Conservation (phyloP, 2,113 vertebrate genomes). For the Gorsachius goisagi region DNA sequence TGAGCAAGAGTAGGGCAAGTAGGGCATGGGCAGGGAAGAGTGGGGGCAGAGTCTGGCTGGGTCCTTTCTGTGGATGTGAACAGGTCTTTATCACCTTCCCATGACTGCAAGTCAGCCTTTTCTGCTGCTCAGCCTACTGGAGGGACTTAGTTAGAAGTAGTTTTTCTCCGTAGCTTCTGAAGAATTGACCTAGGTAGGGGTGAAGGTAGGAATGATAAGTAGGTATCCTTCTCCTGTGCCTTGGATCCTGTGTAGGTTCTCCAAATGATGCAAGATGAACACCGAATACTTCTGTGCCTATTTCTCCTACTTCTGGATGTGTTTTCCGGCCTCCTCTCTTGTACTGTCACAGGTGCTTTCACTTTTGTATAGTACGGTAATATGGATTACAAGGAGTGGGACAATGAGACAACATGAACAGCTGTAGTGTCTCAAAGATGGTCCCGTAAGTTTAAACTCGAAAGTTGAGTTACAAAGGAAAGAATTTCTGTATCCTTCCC, state of each 20-base stretch:
- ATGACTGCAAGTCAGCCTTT: neutral
- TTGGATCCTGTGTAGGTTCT: neutral
- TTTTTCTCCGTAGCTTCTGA: neutral
- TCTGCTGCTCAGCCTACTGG: neutral
- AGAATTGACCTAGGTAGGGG: neutral
- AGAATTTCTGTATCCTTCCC: neutral
- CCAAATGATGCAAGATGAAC: neutral
- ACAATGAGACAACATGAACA: neutral
- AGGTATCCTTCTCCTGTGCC: neutral
- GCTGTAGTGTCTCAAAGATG: neutral
- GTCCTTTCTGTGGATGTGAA: neutral
- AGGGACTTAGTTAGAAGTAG: neutral
- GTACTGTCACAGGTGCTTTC: neutral
- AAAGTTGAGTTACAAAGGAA: neutral
- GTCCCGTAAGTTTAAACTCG: neutral
- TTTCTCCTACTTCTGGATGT: neutral
- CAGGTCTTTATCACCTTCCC: neutral
- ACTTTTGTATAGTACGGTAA: fast-evolving
- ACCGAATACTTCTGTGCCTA: neutral
- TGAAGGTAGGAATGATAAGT: neutral
- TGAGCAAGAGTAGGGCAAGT: neutral
- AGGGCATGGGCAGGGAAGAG: neutral
- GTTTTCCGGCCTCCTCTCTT: neutral
- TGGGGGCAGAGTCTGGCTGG: neutral
- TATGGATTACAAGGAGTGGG: neutral